Percentiles rank a stretch among this genome's conserved stretches.
Conservation (phyloP, 2,888 invertebrate species). For the Tridacna gigas region DNA sequence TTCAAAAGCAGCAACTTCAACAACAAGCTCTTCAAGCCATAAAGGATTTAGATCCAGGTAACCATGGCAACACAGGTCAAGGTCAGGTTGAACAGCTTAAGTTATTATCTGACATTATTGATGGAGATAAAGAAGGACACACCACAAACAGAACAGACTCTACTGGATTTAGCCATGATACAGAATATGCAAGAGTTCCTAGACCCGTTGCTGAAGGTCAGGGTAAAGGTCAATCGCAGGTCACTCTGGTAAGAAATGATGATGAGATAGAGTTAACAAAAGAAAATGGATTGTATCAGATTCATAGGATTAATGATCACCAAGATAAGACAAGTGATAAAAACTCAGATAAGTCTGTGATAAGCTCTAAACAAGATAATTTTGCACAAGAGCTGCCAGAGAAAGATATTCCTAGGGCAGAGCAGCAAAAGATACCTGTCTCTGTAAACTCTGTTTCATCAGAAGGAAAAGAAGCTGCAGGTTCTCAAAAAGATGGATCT, state of each 20-base stretch:
- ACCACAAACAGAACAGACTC: constrained; percentile 47
- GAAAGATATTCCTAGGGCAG: constrained; percentile 19
- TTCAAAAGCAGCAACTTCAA: constrained; percentile 17
- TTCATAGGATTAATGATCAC: constrained; percentile 35
- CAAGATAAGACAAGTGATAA: constrained; percentile 24
- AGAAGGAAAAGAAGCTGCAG: background rate
- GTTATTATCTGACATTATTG: constrained; percentile 19
- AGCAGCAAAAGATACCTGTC: background rate
- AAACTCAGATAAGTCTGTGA: constrained; percentile 1
- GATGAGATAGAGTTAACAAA: constrained; percentile 51
- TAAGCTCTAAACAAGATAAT: background rate
- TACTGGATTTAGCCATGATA: constrained; percentile 55
- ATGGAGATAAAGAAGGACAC: constrained; percentile 28
- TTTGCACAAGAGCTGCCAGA: constrained; percentile 11
- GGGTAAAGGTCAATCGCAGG: background rate
- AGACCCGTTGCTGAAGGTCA: constrained; percentile 26
- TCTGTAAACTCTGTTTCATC: background rate
- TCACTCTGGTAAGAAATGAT: background rate
- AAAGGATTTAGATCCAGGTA: constrained; percentile 3
- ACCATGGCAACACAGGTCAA: constrained; percentile 2
- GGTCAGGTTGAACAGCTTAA: constrained; percentile 23
- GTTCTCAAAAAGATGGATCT: constrained; percentile 39
- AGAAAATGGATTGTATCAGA: constrained; percentile 67
- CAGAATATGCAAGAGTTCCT: constrained; percentile 64
- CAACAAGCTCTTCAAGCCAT: constrained; percentile 10